phyloP scores from a whole-genome alignment of 2,113 vertebrate species.

The Cyrtonyx montezumae region DNA sequence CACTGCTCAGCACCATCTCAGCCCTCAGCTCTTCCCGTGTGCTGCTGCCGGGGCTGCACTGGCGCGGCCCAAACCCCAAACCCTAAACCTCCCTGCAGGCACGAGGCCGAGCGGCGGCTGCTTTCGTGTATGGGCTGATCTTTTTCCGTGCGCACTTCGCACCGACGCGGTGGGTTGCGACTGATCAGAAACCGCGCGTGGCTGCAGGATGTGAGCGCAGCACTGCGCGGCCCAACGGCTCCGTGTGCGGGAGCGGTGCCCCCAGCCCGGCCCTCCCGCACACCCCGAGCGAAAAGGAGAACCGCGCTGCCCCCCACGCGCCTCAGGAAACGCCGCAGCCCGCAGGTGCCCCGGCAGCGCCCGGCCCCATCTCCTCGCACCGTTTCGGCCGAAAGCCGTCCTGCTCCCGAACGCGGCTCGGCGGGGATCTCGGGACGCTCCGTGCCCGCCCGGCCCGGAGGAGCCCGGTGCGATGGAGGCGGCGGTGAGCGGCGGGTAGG shows the following conservation, averaged over 20 bases:
- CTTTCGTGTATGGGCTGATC: neutral
- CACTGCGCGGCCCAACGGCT: too few species aligned
- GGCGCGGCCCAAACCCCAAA: too few species aligned
- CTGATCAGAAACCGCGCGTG: neutral
- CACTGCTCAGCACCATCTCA: neutral
- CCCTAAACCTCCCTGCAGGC: rapidly evolving
- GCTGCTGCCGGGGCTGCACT: neutral
- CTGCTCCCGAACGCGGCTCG: rapidly evolving
- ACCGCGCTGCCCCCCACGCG: rapidly evolving
- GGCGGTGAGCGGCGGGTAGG: neutral
- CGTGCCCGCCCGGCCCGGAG: neutral
- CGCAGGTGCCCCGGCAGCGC: neutral
- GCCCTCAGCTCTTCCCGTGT: neutral
- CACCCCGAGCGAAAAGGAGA: neutral
- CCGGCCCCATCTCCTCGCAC: rapidly evolving
- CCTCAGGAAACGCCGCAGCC: neutral
- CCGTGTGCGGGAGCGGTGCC: too few species aligned
- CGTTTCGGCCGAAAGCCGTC: rapidly evolving
- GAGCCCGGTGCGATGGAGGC: rapidly evolving
- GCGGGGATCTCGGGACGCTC: too few species aligned
- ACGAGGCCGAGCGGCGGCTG: rapidly evolving
- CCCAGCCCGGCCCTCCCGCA: too few species aligned
- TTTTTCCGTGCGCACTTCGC: neutral
- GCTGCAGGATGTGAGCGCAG: neutral
- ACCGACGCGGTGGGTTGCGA: rapidly evolving